These are phyloP conservation scores for Distichodus sexfasciatus DNA, from an alignment of 2,797 vertebrate species.

Conservation along the genomic window DNA sequence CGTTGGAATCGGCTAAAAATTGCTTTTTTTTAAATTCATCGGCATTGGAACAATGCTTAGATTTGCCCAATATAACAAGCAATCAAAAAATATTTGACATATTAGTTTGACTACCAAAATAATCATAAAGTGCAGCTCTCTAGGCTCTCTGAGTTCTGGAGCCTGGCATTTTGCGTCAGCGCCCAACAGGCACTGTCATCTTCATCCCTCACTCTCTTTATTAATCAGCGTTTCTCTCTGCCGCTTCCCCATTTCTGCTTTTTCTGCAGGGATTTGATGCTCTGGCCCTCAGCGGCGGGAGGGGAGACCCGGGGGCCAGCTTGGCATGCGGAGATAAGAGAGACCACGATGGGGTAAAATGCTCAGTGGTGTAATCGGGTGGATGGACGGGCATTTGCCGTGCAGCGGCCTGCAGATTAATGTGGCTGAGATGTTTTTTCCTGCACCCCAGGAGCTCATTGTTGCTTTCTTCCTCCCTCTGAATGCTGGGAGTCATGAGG, in stretches of 20 bases:
- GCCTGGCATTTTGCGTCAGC: conserved; percentile 25
- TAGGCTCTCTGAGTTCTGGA: background rate
- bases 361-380: background rate
- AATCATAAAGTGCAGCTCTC: too few species aligned
- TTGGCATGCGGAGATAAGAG: background rate
- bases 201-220: background rate
- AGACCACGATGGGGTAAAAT: conserved; percentile 2
- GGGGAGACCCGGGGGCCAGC: background rate
- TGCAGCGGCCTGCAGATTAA: conserved; percentile 8
- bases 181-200: conserved; percentile 16
- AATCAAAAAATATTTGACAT: too few species aligned
- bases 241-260: conserved; percentile 14
- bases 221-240: conserved; percentile 9
- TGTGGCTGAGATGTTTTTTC: background rate
- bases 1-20: too few species aligned
- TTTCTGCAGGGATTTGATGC: conserved; percentile 10
- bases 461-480: background rate
- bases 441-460: background rate
- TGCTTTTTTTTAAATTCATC: too few species aligned
- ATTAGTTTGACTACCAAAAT: too few species aligned
- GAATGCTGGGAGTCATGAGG: background rate
- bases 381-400: conserved; percentile 1
- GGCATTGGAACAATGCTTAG: too few species aligned
- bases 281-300: background rate
- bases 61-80: too few species aligned